phyloP scores from a whole-genome alignment of 2,888 invertebrate species.

The Oscheius sp. region DNA sequence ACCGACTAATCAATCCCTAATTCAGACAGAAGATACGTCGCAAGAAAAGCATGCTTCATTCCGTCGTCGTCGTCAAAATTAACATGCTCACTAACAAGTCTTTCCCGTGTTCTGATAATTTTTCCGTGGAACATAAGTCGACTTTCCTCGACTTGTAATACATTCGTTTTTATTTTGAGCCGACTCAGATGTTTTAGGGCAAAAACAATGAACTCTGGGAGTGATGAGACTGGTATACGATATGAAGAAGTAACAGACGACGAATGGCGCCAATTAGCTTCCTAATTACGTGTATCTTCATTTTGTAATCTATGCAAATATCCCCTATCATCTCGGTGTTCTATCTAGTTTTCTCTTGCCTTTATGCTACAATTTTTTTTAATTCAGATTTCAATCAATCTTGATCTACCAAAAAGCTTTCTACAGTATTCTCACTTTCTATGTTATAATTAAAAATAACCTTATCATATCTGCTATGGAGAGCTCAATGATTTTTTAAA shows the following conservation, averaged over 20 bases:
- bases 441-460: neutral
- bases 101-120: slow-evolving; percentile 4
- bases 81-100: neutral
- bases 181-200: slow-evolving; percentile 13
- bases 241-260: slow-evolving; percentile 30
- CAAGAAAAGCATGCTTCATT: slow-evolving; percentile 12
- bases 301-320: slow-evolving; percentile 18
- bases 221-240: slow-evolving; percentile 27
- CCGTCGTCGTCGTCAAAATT: slow-evolving; percentile 22
- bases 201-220: slow-evolving; percentile 30
- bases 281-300: slow-evolving; percentile 19
- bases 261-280: slow-evolving; percentile 10
- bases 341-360: slow-evolving; percentile 21
- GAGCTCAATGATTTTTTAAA: slow-evolving; percentile 2
- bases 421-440: neutral
- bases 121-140: slow-evolving; percentile 18
- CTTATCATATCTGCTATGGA: slow-evolving; percentile 9
- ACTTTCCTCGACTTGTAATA: slow-evolving; percentile 19
- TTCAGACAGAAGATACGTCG: slow-evolving; percentile 15
- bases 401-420: slow-evolving; percentile 20
- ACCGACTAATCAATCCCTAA: neutral
- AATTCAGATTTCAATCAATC: slow-evolving; percentile 10
- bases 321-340: slow-evolving; percentile 8
- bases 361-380: neutral
- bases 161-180: neutral